Base-by-base conservation (phyloP, 2,888 invertebrate genomes). In the Macrophya annulata region DNA sequence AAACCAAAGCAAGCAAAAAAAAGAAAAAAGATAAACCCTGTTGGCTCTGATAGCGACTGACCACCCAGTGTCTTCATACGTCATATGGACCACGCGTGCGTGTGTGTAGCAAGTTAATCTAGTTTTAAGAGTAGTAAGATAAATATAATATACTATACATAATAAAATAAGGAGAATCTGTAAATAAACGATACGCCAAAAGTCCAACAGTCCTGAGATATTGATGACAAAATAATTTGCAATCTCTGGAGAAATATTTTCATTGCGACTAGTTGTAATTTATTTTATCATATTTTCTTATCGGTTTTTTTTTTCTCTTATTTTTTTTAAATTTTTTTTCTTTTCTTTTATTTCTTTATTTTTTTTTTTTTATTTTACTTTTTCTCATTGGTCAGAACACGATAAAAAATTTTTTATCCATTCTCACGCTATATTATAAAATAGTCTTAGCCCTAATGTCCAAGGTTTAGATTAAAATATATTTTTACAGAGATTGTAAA, bases 11-110 rank as follows among this genome's bases (percentile, higher is more conserved):
- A 97, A 94, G 97, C 97, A 87, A 98, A 98, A 94, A 97, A 98
- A 93, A 95, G 98, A 94, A 98, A 98, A 96, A 97, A 97, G 95
- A 92, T 94, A 81, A 94, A 94, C 89, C 92, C 93, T 84, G 96
- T 97, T 86, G 96, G 97, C 93, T 98, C 97, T 88, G 98, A 98
- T 94, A 98, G 98, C 94, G 98, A 98, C 96, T 98, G 97, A 98
- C 96, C 93, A 92, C 91, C 92, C 90, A 92, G 93, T 92, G 93
- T 92, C 91, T 93, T 92, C 91, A 91, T 88, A 90, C 89, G 90
- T 92, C 90, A 90, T 91, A 92, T 91, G 91, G 91, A 92, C 92
- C 92, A 92, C 89, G 88, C 90, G 71, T 88, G 90, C 89, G 91
- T 92, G 92, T 92, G 91, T 91, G 91, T 90, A 91, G 89, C 91